Evolutionary conservation across 2,888 invertebrate species (phyloP), one percentile per base, ranked within the genome.

Genomic region (Caenorhabditis doughertyi): DNA sequence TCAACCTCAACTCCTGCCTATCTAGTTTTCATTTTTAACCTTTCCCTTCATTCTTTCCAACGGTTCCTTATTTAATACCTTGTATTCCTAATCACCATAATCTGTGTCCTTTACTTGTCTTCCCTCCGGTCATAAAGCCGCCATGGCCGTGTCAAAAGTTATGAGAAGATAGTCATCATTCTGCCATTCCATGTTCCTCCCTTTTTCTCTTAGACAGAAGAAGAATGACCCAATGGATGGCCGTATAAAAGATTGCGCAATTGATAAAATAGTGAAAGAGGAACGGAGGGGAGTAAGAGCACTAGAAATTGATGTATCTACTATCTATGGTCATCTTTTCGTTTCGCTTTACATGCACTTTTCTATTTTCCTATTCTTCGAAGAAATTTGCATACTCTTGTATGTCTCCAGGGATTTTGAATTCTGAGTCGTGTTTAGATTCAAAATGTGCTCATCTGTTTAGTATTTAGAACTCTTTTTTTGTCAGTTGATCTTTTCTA

Each of bases 171-270:
- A 70, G 39, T 42, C 18, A 77, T 77, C 77, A 49, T 47, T 29
- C 55, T 55, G 32, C 56, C 65, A 44, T 71, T 51, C 44, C 53
- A 25, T 51, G 39, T 64, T 42, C 44, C 21, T 27, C 47, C 32
- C 18, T 44, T 51, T 42, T 42, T 51, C 56, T 65, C 62, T 68
- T 55, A 35, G 42, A 29, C 29, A 35, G 13, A 47, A 47, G 44
- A 25, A 5, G n/a, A 21, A 71, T 71, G 67, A 62, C 70, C 70
- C 70, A 64, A 39, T 39, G 11, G 39, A 77, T 51, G 68, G 68
- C 58, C 71, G 58, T 49, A 64, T 72, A 79, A 81, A 76, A 81
- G 81, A 81, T 81, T 81, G 81, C 81, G 81, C 81, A 81, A 81
- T 71, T 81, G 81, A 81, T 81, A 81, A 79, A 79, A 62, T 27